Conservation (phyloP, 2,113 vertebrate species). For the Aspidoscelis tigris region DNA sequence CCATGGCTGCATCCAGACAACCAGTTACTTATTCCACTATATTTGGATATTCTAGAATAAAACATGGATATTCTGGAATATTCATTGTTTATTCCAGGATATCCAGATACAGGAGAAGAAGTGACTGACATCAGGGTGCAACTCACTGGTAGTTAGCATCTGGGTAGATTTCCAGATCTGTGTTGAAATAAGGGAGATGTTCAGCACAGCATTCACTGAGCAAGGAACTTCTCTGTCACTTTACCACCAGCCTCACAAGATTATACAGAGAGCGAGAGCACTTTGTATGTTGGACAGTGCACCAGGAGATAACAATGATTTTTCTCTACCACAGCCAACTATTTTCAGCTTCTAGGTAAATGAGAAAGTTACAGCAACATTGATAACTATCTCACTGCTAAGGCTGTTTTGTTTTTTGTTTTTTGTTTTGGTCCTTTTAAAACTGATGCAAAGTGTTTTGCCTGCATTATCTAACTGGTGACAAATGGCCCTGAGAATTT, state of each 20-base stretch:
- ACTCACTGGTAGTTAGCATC: background rate
- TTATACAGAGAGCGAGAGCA: accelerated
- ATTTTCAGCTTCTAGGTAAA: background rate
- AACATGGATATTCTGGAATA: too few species aligned
- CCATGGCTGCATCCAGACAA: too few species aligned
- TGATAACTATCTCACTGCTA: background rate
- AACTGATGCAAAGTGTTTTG: constrained; percentile 39
- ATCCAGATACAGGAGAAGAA: too few species aligned
- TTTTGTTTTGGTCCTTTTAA: background rate
- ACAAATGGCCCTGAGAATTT: constrained; percentile 32
- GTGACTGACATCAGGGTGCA: too few species aligned
- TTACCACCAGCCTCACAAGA: background rate
- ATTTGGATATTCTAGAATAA: too few species aligned
- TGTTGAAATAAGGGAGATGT: accelerated
- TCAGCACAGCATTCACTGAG: accelerated
- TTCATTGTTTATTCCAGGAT: too few species aligned
- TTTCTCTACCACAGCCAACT: background rate
- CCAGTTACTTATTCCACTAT: too few species aligned
- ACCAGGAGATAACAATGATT: background rate
- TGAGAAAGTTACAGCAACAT: constrained; percentile 18
- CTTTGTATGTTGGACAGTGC: accelerated
- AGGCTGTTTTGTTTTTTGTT: background rate
- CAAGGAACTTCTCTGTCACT: background rate
- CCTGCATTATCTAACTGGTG: background rate
- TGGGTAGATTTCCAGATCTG: background rate